phyloP scores from a whole-genome alignment of 1,140 invertebrate genomes.

The Brachionus calyciflorus region DNA sequence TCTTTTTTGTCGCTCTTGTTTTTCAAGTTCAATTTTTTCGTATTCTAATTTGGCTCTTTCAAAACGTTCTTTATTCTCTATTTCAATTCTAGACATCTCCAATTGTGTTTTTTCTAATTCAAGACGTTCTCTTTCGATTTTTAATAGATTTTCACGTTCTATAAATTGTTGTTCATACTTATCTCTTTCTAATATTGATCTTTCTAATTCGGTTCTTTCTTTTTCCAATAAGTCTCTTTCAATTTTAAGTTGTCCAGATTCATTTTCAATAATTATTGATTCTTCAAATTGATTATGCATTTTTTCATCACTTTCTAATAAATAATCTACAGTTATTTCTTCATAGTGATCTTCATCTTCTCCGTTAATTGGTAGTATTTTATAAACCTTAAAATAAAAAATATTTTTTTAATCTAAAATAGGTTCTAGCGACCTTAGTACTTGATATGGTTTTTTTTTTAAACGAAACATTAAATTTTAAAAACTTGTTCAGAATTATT shows the following conservation, averaged over 20 bases:
- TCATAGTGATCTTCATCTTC: slow-evolving; percentile 3
- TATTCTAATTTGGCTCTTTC: neutral
- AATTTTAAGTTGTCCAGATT: neutral
- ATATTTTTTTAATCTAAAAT: no score
- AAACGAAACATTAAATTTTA: no score
- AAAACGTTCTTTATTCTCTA: neutral
- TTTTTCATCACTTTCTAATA: neutral
- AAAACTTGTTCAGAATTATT: no score
- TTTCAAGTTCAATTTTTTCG: neutral
- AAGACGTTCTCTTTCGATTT: neutral
- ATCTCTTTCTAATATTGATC: neutral
- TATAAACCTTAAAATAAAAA: no score
- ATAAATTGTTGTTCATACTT: neutral
- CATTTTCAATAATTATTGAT: neutral
- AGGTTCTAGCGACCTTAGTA: no score
- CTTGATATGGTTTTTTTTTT: no score
- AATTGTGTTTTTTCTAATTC: neutral
- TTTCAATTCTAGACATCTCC: neutral
- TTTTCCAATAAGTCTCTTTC: neutral
- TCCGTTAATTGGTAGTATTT: neutral
- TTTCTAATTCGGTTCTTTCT: neutral
- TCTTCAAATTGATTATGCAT: neutral
- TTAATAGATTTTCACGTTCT: neutral
- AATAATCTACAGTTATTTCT: slow-evolving; percentile 34
- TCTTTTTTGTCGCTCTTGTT: neutral